Evolutionary conservation across 2,113 vertebrate genomes (phyloP), one percentile per base, ranked within the genome.

Genomic region (Tursiops truncatus): DNA sequence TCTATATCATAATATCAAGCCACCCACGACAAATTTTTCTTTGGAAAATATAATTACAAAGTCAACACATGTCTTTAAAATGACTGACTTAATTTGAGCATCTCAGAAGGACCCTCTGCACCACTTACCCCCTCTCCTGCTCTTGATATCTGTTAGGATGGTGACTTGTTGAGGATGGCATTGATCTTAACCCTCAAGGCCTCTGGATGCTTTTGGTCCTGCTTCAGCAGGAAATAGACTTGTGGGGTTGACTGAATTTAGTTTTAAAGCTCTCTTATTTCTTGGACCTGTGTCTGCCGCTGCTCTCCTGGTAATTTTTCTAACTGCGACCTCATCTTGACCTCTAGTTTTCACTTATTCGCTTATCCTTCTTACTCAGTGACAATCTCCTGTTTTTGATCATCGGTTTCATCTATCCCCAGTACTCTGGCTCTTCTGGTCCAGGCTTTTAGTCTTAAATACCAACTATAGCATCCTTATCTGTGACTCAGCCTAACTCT

Each of bases 221-320:
- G 74, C 25, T 93, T 38, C 53, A 76, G n/a, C 58, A 25, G 76
- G 62, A 86, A 67, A 96, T 89, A 80, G 53, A 36, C 85, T 68
- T 76, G n/a, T 68, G 36, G 38, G 62, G 28, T 47, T 44, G 4
- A 62, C 31, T 53, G 5, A 12, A 23, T 47, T 80, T 65, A n/a
- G 53, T 38, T 87, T 88, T 53, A 92, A 73, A 84, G 50, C 18
- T 85, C 18, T 63, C 93, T 90, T 93, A 92, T 96, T 91, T 94
- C 36, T 73, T 62, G 18, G 47, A 18, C 71, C 6, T 17, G 20
- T 71, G 70, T 87, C 88, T 81, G 28, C 11, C 50, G 67, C 44
- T 80, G 17, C 5, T 88, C 11, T 58, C 33, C 41, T 18, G 36
- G 12, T 70, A 50, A 68, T 36, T 89, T 77, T 92, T 89, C 56